Percentiles rank a stretch among this genome's conserved stretches.
Conservation (phyloP, 1,140 invertebrate species). For the Brachionus koreanus region DNA sequence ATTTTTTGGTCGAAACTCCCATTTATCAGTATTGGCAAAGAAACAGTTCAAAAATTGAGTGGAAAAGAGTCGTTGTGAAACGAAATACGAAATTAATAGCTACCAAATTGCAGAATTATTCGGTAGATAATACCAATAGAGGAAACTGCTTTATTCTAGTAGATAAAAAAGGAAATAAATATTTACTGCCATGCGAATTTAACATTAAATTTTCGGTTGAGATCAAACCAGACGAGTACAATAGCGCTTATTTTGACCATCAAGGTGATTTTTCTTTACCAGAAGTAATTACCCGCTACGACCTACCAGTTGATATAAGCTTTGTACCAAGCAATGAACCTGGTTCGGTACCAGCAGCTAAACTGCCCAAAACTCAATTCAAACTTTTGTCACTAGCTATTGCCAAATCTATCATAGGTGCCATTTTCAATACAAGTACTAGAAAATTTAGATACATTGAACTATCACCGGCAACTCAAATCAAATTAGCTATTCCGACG, state of each 20-base stretch:
- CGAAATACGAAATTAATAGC: conserved; percentile 37
- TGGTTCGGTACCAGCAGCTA: conserved; percentile 9
- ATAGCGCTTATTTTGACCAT: conserved; percentile 34
- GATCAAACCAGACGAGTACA: conserved; percentile 41
- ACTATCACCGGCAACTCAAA: conserved; percentile 38
- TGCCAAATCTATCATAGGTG: conserved; percentile 40
- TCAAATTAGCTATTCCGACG: conserved; percentile 32
- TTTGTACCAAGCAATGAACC: conserved; percentile 15
- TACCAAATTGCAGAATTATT: conserved; percentile 2
- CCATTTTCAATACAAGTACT: conserved; percentile 36
- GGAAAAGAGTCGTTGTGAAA: conserved; percentile 35
- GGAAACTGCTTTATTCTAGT: conserved; percentile 15
- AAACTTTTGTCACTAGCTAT: conserved; percentile 39
- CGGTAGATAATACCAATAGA: conserved; percentile 6
- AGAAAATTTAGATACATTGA: conserved; percentile 35
- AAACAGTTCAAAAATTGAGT: neutral
- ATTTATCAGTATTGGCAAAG: neutral
- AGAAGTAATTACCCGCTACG: conserved; percentile 43
- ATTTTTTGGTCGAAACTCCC: conserved; percentile 29
- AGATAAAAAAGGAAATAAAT: conserved; percentile 34
- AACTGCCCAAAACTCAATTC: conserved; percentile 27
- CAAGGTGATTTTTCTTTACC: conserved; percentile 43
- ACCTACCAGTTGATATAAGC: conserved; percentile 41
- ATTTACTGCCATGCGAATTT: conserved; percentile 33
- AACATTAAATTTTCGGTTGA: conserved; percentile 40